These are phyloP conservation scores for Lymantria monacha DNA, from an alignment of 2,888 invertebrate species.

Conservation along the genomic window DNA sequence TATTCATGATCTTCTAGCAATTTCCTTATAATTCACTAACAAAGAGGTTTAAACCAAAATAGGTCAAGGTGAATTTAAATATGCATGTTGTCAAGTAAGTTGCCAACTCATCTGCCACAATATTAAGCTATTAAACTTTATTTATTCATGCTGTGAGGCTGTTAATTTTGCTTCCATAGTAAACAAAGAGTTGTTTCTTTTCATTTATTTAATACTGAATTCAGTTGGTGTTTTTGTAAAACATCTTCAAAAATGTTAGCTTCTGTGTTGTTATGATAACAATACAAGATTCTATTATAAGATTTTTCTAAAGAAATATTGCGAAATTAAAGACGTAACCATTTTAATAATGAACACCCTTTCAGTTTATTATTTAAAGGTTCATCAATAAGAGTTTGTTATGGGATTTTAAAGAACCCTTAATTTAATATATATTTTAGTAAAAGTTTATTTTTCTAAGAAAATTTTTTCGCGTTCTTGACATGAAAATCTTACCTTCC, in stretches of 20 bases:
- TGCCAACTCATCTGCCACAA: slow-evolving; percentile 1
- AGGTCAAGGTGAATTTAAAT: slow-evolving; percentile 27
- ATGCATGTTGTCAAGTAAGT: slow-evolving; percentile 12
- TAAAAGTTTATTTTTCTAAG: too few species aligned
- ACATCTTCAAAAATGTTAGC: background rate
- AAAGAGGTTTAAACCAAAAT: slow-evolving; percentile 3
- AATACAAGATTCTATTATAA: background rate
- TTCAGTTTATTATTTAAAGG: too few species aligned
- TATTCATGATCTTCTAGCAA: slow-evolving; percentile 9
- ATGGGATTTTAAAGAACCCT: too few species aligned
- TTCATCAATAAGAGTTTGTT: too few species aligned
- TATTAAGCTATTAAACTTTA: slow-evolving; percentile 1
- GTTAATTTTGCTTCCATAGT: background rate
- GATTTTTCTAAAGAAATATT: too few species aligned
- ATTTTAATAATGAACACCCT: too few species aligned
- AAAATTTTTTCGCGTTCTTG: too few species aligned
- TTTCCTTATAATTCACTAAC: background rate
- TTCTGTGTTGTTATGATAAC: background rate
- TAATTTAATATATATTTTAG: too few species aligned
- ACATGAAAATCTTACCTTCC: too few species aligned
- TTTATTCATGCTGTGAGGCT: background rate
- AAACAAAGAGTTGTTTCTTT: background rate
- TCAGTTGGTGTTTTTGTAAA: background rate
- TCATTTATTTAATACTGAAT: background rate
- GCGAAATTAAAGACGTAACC: too few species aligned